These are phyloP conservation scores for Patella caerulea DNA, from an alignment of 2,888 invertebrate species.

Conservation along the genomic window DNA sequence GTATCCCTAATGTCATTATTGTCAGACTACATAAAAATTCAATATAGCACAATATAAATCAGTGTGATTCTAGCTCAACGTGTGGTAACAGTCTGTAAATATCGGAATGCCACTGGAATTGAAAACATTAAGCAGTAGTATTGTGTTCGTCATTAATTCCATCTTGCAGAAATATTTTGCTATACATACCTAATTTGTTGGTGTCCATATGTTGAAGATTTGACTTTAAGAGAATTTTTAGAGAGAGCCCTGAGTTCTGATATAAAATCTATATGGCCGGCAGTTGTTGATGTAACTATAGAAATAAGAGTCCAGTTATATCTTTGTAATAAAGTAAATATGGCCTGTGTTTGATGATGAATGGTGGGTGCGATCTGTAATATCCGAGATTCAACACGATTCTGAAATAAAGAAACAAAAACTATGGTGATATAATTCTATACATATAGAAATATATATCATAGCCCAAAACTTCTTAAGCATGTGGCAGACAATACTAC, in stretches of 20 bases:
- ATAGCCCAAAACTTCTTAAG: too few species aligned
- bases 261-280: conserved; percentile 36
- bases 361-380: conserved; percentile 42
- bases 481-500: too few species aligned
- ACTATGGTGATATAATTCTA: not conserved
- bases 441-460: not conserved
- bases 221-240: conserved; percentile 19
- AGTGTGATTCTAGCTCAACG: too few species aligned
- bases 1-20: too few species aligned
- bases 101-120: too few species aligned
- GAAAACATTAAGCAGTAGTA: too few species aligned
- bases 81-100: too few species aligned
- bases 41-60: too few species aligned
- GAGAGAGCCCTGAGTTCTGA: conserved; percentile 24
- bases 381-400: conserved; percentile 27
- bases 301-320: conserved; percentile 43
- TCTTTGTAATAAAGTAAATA: conserved; percentile 34
- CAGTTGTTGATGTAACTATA: conserved; percentile 35
- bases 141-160: too few species aligned
- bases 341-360: conserved; percentile 37
- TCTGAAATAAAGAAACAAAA: conserved; percentile 21
- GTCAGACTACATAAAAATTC: too few species aligned
- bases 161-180: not conserved
- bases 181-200: conserved; percentile 11
- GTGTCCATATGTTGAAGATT: conserved; percentile 21